Base-by-base conservation (phyloP, 2,113 vertebrate species). In the Antennarius striatus region DNA sequence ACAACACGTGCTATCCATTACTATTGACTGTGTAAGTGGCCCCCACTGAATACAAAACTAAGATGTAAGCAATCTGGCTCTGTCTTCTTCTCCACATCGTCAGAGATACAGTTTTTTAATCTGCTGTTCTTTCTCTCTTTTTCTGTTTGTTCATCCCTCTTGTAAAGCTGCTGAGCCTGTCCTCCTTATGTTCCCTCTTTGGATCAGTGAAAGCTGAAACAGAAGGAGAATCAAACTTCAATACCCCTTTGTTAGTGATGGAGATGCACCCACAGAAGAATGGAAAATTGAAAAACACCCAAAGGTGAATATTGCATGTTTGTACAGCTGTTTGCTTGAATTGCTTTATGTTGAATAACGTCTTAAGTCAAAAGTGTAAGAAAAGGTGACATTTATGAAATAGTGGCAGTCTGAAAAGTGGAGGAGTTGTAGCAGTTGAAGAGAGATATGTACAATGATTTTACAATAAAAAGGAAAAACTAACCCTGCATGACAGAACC, bases 1-100 rank as follows among this genome's bases (percentile, higher is more conserved):
- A 64, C 28, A 10, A n/a, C 62, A 48, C 63, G 67, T 63, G 77
- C 73, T 82, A 71, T 87, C 78, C 77, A 78, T 84, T 77, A 84
- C 73, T 85, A 85, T 88, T 84, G 87, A 90, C 87, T 79, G 58
- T 42, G 56, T 73, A 89, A 91, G 81, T 84, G 82, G 71, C 68
- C 86, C 68, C 82, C 12, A 4, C 68, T 81, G 83, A 86, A 80
- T 81, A 75, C 79, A 71, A 50, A 39, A 50, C 63, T 62, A 75
- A 55, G 63, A 79, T 63, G 50, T 5, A 29, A 73, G 48, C 76
- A 67, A 58, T 64, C 45, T 43, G 36, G 75, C 71, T 56, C 51
- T 50, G 59, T 60, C 54, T 71, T 50, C 50, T 73, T 67, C 59
- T 76, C 42, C 60, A 56, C 56, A 58, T 80, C 75, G 40, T 75